phyloP scores from a whole-genome alignment of 2,888 invertebrate genomes.

The Marronus borbonicus region DNA sequence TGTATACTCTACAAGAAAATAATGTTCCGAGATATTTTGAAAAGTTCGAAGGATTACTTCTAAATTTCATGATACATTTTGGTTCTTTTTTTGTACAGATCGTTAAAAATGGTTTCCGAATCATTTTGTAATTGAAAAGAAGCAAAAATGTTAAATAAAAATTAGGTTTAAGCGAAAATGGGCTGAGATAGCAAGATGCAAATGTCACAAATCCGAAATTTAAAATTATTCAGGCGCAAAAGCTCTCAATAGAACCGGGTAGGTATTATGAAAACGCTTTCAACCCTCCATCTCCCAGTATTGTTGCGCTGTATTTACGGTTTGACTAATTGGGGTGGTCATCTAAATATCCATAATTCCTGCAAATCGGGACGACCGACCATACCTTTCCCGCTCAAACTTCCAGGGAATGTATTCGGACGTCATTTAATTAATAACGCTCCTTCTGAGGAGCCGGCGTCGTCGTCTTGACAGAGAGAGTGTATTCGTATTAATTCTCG shows the following conservation, averaged over 20 bases:
- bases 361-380: constrained; percentile 32
- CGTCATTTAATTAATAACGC: constrained; percentile 30
- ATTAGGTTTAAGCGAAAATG: not conserved
- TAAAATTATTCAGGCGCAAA: not conserved
- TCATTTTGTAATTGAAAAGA: not conserved
- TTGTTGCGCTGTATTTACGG: constrained; percentile 32
- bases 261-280: constrained; percentile 21
- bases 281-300: constrained; percentile 17
- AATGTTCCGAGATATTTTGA: not conserved
- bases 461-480: constrained; percentile 2
- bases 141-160: constrained; percentile 1
- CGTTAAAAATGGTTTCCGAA: no score
- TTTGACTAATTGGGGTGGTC: constrained; percentile 40
- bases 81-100: no score
- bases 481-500: constrained; percentile 40
- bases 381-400: constrained; percentile 26
- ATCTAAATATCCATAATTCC: constrained; percentile 41
- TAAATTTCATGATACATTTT: no score
- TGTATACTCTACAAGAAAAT: not conserved
- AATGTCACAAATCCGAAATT: not conserved
- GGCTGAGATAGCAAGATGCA: not conserved
- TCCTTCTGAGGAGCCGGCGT: constrained; percentile 22
- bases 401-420: constrained; percentile 23
- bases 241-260: constrained; percentile 6
- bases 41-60: not conserved